Evolutionary conservation across 2,113 vertebrate species (phyloP).

Genomic region (Cephalophus harveyi): DNA sequence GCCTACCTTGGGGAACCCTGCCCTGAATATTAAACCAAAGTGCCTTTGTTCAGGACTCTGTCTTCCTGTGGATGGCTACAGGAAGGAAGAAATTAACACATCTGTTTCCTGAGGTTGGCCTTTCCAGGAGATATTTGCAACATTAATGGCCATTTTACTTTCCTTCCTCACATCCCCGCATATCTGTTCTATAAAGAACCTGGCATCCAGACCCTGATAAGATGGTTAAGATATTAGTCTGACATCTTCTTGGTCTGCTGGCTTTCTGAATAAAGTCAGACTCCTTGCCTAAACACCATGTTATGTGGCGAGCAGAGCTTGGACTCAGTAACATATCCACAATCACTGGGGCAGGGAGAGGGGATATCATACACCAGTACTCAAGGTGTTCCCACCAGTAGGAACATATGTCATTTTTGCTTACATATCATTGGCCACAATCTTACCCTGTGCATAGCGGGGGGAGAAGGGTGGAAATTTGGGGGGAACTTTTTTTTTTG

Average conservation of each 20-base stretch:
- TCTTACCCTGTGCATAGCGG: background rate
- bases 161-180: background rate
- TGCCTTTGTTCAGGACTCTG: background rate
- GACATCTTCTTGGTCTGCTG: background rate
- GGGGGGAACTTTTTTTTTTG: background rate
- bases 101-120: background rate
- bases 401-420: background rate
- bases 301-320: background rate
- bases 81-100: background rate
- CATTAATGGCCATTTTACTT: background rate
- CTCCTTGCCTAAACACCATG: background rate
- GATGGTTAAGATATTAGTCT: background rate
- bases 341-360: background rate
- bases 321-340: background rate
- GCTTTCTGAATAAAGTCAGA: background rate
- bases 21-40: background rate
- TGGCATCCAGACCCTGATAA: background rate
- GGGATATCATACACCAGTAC: background rate
- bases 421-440: background rate
- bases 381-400: background rate
- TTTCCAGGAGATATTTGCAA: background rate
- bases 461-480: background rate
- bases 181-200: background rate
- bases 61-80: background rate
- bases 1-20: background rate